phyloP scores from a whole-genome alignment of 2,797 vertebrate genomes.

The Acestrorhynchus altus region DNA sequence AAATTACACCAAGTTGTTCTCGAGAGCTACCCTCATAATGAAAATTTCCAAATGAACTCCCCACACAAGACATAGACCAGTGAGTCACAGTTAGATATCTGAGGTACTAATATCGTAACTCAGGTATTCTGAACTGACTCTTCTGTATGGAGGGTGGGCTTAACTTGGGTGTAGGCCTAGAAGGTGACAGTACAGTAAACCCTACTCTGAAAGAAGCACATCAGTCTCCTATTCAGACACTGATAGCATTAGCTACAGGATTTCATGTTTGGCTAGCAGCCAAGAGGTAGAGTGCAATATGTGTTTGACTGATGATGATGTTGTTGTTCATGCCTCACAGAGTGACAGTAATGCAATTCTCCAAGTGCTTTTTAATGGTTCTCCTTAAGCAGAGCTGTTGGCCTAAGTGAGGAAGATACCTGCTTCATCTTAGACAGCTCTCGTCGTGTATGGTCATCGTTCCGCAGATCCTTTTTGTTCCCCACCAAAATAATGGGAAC shows the following conservation, averaged over 20 bases:
- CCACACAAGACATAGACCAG: background rate
- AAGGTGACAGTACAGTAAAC: background rate
- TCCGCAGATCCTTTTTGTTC: constrained; percentile 97
- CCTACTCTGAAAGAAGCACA: background rate
- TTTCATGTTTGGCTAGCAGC: constrained; percentile 24
- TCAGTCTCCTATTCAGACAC: constrained; percentile 16
- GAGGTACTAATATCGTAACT: no score
- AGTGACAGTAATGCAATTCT: constrained; percentile 37
- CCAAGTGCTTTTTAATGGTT: constrained; percentile 48
- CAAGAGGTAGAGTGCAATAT: constrained; percentile 11
- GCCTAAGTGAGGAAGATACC: constrained; percentile 72
- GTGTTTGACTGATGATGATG: constrained; percentile 44
- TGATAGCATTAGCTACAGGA: constrained; percentile 24
- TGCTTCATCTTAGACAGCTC: constrained; percentile 99
- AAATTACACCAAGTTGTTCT: no score
- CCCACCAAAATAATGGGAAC: constrained; percentile 98
- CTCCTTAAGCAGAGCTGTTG: constrained; percentile 18
- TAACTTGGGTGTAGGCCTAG: background rate
- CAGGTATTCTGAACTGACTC: background rate
- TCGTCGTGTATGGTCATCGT: constrained; percentile 90
- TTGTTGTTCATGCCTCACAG: constrained; percentile 28
- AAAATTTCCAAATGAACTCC: background rate
- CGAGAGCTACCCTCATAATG: no score
- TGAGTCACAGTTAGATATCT: background rate
- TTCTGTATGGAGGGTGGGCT: background rate